Evolutionary conservation across 2,888 invertebrate species (phyloP).

Genomic region (Chrysomela aeneicollis): DNA sequence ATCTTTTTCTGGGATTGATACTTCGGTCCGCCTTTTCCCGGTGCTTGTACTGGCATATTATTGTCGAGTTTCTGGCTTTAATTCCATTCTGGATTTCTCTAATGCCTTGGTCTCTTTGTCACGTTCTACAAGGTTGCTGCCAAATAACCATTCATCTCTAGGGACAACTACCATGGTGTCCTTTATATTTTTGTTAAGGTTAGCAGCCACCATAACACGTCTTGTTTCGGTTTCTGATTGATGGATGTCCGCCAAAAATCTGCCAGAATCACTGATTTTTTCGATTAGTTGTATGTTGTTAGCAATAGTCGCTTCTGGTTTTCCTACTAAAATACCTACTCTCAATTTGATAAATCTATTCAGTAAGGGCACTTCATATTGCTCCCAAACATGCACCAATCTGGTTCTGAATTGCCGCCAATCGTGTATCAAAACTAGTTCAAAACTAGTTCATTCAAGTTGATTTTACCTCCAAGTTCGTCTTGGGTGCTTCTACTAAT

Average conservation of each 20-base stretch:
- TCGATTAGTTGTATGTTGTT: neutral
- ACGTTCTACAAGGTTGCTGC: too few relatives aligned
- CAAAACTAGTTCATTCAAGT: neutral
- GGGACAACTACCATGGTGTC: too few relatives aligned
- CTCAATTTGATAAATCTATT: too few relatives aligned
- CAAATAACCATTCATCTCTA: too few relatives aligned
- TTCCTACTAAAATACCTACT: neutral
- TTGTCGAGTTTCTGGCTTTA: too few relatives aligned
- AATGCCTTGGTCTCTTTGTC: too few relatives aligned
- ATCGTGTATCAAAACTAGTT: neutral
- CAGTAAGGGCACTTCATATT: neutral
- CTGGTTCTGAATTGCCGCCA: neutral
- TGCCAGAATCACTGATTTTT: neutral
- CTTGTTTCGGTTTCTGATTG: neutral
- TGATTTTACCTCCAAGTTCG: neutral
- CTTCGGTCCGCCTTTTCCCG: too few relatives aligned
- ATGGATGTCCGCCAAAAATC: neutral
- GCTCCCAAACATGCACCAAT: neutral
- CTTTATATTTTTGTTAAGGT: too few relatives aligned
- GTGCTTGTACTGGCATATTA: too few relatives aligned
- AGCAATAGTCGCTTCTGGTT: neutral
- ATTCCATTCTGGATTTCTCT: too few relatives aligned
- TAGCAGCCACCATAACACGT: too few relatives aligned
- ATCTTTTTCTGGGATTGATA: slow-evolving; percentile 17
- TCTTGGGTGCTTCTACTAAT: neutral